Percentiles rank a stretch among this genome's conserved stretches.
Evolutionary conservation across 1,140 invertebrate genomes (phyloP).

Genomic region (Monomorium pharaonis): DNA sequence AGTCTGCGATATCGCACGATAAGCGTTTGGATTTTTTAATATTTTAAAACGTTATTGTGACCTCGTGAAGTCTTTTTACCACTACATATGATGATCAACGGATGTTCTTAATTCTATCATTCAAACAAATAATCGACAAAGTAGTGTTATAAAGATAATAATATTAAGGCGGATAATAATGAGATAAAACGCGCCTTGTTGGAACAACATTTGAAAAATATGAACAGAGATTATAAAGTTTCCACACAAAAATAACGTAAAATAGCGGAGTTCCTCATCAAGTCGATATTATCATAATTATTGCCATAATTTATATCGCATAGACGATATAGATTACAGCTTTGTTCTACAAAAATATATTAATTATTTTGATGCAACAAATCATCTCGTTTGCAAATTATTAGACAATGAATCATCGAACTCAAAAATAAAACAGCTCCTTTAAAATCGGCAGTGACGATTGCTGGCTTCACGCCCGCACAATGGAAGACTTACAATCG

Average conservation of each 20-base stretch:
- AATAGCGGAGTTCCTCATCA: not conserved
- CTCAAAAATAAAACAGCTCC: not conserved
- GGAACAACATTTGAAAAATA: not conserved
- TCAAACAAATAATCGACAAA: not conserved
- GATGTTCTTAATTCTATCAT: not conserved
- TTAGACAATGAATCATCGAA: not conserved
- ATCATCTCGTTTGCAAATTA: not conserved
- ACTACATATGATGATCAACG: not conserved
- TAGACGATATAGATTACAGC: not conserved
- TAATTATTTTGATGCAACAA: not conserved
- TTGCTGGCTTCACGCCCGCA: not conserved
- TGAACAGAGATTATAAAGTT: not conserved
- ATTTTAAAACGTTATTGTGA: not conserved
- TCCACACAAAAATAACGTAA: not conserved
- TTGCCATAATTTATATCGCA: too few species aligned
- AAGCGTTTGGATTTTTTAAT: not conserved
- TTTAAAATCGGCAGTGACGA: not conserved
- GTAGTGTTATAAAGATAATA: slow-evolving; percentile 12
- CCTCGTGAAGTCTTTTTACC: not conserved
- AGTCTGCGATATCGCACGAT: not conserved
- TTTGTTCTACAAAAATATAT: not conserved
- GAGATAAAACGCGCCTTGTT: not conserved
- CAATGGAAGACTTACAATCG: slow-evolving; percentile 39
- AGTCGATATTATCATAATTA: not conserved
- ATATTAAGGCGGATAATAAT: not conserved